These are phyloP conservation scores for Pachydiplax longipennis DNA, from an alignment of 2,888 invertebrate genomes.

Conservation along the genomic window DNA sequence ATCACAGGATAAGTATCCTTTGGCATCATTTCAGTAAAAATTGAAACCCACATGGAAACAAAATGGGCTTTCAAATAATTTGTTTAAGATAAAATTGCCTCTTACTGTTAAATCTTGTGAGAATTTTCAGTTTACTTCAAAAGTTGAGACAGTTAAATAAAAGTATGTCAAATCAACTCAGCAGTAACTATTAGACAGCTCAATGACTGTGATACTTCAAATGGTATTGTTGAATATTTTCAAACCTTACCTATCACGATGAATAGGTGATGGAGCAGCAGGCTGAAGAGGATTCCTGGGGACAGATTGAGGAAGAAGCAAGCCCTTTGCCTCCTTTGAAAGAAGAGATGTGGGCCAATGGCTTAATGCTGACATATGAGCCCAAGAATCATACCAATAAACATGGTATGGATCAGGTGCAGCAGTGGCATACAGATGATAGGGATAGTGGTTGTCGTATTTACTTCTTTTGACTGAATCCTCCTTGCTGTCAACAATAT, in stretches of 20 bases:
- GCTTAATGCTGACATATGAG: constrained; percentile 66
- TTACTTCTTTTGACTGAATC: constrained; percentile 28
- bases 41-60: no score
- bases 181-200: no score
- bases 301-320: constrained; percentile 56
- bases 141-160: no score
- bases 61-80: no score
- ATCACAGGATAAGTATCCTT: no score
- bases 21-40: no score
- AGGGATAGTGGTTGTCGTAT: constrained; percentile 25
- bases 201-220: no score
- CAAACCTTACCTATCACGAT: neutral
- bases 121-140: no score
- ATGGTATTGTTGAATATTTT: no score
- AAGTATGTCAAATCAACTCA: no score
- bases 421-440: constrained; percentile 22
- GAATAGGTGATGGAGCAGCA: neutral
- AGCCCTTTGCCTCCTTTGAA: constrained; percentile 56
- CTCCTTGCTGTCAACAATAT: constrained; percentile 13
- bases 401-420: constrained; percentile 54
- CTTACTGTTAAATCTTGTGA: no score
- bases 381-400: constrained; percentile 46
- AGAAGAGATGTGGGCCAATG: constrained; percentile 64
- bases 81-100: no score
- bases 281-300: constrained; percentile 58